A percentile compares a stretch with the other conserved stretches of the same genome.
Evolutionary conservation across 2,797 vertebrate genomes (phyloP).

Genomic region (Delichon dasypus): DNA sequence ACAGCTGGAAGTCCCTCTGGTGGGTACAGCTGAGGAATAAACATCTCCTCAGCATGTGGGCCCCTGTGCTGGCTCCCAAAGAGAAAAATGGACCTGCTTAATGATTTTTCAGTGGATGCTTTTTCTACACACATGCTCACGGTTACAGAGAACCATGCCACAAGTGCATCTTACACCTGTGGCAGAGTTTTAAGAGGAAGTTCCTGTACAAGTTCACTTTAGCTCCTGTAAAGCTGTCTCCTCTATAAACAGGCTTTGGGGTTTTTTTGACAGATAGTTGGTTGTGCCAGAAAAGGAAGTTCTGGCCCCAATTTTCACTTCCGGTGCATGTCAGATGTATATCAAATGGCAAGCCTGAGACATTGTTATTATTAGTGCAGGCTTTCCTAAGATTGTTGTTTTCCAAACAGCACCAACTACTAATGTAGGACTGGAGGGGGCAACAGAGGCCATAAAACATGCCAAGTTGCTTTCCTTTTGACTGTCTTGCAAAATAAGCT

Average conservation of each 20-base stretch:
- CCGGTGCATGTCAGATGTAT: not conserved
- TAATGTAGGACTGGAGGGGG: conserved; percentile 59
- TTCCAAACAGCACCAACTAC: conserved; percentile 26
- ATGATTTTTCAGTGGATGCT: not conserved
- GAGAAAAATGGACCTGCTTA: not conserved
- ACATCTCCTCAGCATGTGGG: not conserved
- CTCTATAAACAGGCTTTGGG: not conserved
- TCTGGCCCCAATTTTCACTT: not conserved
- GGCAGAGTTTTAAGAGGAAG: not conserved
- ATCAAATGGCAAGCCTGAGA: not conserved
- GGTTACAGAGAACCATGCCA: not conserved
- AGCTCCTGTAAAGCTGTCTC: not conserved
- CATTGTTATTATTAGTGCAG: not conserved
- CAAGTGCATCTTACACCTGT: not conserved
- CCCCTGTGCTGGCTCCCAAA: not conserved
- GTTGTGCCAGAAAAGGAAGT: not conserved
- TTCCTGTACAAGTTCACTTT: not conserved
- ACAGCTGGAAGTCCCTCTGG: not conserved
- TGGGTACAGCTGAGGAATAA: not conserved
- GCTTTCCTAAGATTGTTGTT: not conserved
- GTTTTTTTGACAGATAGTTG: not conserved
- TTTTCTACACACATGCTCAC: not conserved
- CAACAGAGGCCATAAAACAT: conserved; percentile 64
- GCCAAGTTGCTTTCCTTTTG: not conserved
- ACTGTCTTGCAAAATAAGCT: not conserved